phyloP scores from a whole-genome alignment of 2,888 invertebrate species.

The Bhutanitis thaidina region DNA sequence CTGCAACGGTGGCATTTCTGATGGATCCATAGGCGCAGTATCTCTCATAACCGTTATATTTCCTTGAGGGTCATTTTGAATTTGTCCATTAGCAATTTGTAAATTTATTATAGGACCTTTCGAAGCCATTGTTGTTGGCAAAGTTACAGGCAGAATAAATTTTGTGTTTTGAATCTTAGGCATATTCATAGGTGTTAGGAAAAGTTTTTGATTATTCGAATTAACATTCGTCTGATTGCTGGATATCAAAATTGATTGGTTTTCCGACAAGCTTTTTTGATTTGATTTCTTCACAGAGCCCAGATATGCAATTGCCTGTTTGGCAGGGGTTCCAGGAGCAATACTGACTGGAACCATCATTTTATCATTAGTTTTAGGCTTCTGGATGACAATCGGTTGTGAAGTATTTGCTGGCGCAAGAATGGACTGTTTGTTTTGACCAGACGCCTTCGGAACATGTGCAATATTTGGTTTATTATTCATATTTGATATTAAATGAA shows the following conservation, averaged over 20 bases:
- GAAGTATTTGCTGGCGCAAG: constrained; percentile 60
- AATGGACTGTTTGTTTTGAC: constrained; percentile 60
- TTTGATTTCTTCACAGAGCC: constrained; percentile 77
- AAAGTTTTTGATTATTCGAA: constrained; percentile 75
- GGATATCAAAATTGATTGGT: constrained; percentile 68
- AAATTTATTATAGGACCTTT: constrained; percentile 83
- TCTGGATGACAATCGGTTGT: constrained; percentile 80
- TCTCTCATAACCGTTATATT: constrained; percentile 82
- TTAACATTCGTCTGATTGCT: constrained; percentile 64
- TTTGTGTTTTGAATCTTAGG: constrained; percentile 79
- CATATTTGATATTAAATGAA: constrained; percentile 68
- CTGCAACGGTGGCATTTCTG: constrained; percentile 68
- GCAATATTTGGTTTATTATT: constrained; percentile 64
- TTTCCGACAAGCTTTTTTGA: constrained; percentile 56
- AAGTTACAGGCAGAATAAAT: constrained; percentile 71
- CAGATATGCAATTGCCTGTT: constrained; percentile 76
- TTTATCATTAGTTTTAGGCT: constrained; percentile 70
- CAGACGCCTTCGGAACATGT: constrained; percentile 47
- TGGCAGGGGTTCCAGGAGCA: constrained; percentile 54
- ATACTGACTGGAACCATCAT: constrained; percentile 74
- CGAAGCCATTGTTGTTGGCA: constrained; percentile 77
- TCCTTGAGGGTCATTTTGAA: constrained; percentile 80
- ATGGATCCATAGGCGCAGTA: constrained; percentile 43
- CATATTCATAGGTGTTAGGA: constrained; percentile 79
- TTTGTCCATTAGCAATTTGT: constrained; percentile 83